phyloP scores from a whole-genome alignment of 2,797 vertebrate genomes.

The Xyrichtys novacula region DNA sequence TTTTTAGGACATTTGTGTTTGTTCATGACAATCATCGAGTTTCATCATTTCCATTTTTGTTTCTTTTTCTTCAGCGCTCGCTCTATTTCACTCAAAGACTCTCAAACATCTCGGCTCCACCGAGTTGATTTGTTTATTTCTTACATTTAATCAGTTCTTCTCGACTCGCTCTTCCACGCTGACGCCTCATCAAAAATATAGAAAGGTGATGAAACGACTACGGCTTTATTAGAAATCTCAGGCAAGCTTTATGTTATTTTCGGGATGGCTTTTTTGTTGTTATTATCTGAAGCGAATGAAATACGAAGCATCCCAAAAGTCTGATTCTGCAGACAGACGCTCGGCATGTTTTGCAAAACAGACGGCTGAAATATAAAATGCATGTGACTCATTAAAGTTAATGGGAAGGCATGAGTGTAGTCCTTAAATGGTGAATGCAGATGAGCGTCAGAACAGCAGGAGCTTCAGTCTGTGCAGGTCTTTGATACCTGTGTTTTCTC shows the following conservation, averaged over 20 bases:
- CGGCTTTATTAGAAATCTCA: not conserved
- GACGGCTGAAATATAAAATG: constrained; percentile 13
- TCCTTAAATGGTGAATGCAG: constrained; percentile 27
- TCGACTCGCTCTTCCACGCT: not conserved
- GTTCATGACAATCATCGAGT: not conserved
- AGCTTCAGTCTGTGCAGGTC: constrained; percentile 30
- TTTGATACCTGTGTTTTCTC: constrained; percentile 50
- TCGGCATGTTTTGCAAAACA: not conserved
- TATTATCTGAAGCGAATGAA: not conserved
- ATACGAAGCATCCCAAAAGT: not conserved
- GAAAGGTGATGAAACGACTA: constrained; percentile 5
- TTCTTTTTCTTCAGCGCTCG: not conserved
- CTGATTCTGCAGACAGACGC: not conserved
- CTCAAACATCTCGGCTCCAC: not conserved
- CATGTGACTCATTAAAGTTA: constrained; percentile 3
- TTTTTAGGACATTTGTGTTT: not conserved
- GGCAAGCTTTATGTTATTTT: not conserved
- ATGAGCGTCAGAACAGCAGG: constrained; percentile 15
- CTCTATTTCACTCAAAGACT: constrained; percentile 13
- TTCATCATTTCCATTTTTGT: not conserved
- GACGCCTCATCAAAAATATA: not conserved
- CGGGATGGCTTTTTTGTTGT: not conserved
- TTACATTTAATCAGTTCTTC: not conserved
- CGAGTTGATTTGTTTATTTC: not conserved
- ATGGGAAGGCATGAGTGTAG: constrained; percentile 18